phyloP scores from a whole-genome alignment of 2,113 vertebrate species.

The Condylura cristata region DNA sequence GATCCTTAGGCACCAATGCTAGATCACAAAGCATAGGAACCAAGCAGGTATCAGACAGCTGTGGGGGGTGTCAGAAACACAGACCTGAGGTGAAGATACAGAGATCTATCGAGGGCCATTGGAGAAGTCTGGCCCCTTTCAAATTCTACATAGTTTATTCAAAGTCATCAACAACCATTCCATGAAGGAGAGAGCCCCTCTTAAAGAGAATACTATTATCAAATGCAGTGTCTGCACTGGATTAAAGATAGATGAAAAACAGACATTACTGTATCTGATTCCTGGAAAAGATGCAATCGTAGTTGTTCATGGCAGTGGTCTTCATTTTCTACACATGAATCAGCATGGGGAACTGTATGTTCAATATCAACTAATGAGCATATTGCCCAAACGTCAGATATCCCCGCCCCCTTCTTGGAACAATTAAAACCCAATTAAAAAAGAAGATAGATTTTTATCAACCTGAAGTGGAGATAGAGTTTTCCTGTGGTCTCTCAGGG shows the following conservation, averaged over 20 bases:
- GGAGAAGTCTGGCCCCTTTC: no score
- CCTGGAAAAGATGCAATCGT: not conserved
- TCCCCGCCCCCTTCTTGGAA: not conserved
- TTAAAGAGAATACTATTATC: no score
- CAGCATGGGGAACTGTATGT: conserved; percentile 7
- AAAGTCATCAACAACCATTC: no score
- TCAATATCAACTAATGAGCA: not conserved
- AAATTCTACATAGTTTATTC: no score
- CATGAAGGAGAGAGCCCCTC: no score
- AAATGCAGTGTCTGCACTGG: no score
- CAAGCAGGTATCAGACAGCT: no score
- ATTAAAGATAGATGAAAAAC: conserved; percentile 1
- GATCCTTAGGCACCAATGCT: no score
- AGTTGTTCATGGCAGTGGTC: not conserved
- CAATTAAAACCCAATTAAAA: not conserved
- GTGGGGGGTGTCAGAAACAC: not conserved
- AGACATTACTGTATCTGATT: conserved; percentile 19
- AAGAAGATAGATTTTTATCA: conserved; percentile 10
- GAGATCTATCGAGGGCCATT: no score
- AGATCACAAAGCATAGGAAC: no score
- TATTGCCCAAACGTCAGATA: not conserved
- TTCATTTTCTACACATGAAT: not conserved
- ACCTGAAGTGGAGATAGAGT: not conserved
- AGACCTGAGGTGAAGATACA: no score
- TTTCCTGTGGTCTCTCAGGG: conserved; percentile 23